Conservation (phyloP, 2,888 invertebrate species). For the Kryphioiulus occultus region DNA sequence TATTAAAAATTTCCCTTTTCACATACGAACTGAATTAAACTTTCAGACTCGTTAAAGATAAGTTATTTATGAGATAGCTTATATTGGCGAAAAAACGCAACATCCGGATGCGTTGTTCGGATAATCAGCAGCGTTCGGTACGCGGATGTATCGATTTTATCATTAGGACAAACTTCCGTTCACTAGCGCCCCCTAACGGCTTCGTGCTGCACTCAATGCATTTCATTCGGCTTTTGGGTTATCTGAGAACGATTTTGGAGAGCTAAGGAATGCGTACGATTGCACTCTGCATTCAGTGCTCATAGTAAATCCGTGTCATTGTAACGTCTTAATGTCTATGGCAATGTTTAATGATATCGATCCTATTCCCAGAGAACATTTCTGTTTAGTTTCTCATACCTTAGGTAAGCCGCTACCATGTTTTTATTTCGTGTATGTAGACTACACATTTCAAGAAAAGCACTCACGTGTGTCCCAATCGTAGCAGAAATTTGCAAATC, state of each 20-base stretch:
- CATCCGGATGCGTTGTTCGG: slow-evolving; percentile 36
- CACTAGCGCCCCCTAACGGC: neutral
- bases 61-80: slow-evolving; percentile 40
- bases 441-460: neutral
- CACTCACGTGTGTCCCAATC: too few relatives aligned
- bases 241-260: too few relatives aligned
- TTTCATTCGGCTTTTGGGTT: neutral
- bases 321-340: neutral
- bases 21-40: slow-evolving; percentile 4
- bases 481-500: too few relatives aligned
- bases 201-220: neutral
- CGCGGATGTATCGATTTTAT: slow-evolving; percentile 28
- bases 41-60: slow-evolving; percentile 11
- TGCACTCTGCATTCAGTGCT: neutral
- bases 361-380: neutral
- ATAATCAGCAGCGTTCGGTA: neutral
- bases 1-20: neutral
- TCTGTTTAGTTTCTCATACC: neutral
- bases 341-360: neutral
- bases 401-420: neutral
- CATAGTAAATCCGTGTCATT: neutral
- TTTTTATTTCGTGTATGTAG: neutral
- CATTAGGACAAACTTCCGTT: neutral
- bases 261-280: neutral
- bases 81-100: neutral